A percentile compares a stretch with the other conserved stretches of the same genome.
phyloP scores from a whole-genome alignment of 2,797 vertebrate genomes.

The Chelonia mydas region DNA sequence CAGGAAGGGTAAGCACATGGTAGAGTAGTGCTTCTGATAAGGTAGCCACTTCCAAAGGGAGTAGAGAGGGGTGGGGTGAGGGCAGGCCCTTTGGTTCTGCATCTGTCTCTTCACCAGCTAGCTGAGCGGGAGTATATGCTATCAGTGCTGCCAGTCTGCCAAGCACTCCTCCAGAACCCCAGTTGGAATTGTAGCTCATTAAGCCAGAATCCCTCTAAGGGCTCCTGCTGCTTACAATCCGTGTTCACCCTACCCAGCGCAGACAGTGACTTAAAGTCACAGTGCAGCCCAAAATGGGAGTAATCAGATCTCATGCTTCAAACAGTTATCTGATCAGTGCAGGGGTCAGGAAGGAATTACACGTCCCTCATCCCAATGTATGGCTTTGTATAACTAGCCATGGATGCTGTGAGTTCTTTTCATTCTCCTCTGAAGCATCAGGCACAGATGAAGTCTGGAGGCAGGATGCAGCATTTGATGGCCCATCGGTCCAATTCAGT shows the following conservation, averaged over 20 bases:
- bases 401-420: background rate
- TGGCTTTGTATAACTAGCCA: background rate
- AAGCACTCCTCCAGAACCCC: background rate
- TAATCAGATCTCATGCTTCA: constrained; percentile 6
- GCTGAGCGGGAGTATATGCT: background rate
- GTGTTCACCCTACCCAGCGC: background rate
- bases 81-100: background rate
- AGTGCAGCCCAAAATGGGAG: background rate
- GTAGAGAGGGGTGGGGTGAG: background rate
- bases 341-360: constrained; percentile 35
- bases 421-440: background rate
- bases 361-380: background rate
- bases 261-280: background rate
- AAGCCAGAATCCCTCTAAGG: background rate
- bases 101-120: background rate
- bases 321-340: constrained; percentile 2
- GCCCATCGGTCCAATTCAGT: background rate
- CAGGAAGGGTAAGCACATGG: background rate
- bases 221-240: background rate
- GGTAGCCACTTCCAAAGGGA: background rate
- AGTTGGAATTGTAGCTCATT: background rate
- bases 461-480: background rate
- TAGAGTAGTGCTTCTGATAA: background rate
- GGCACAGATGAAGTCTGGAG: background rate
- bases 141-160: background rate